phyloP scores from a whole-genome alignment of 1,140 invertebrate species.

The Anthonomus grandis region DNA sequence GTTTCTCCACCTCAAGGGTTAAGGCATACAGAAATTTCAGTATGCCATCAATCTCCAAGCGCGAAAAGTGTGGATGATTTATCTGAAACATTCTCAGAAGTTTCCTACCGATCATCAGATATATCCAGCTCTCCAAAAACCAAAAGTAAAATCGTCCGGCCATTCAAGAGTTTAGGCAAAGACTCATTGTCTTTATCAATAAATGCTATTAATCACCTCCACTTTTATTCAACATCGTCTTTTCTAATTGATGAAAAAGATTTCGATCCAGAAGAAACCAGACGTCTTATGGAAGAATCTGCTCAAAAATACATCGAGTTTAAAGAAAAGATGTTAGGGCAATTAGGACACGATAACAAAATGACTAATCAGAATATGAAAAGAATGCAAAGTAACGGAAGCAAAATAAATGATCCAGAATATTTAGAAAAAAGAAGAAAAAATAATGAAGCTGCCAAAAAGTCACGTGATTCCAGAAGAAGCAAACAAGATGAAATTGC shows the following conservation, averaged over 20 bases:
- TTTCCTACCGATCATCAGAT: not conserved
- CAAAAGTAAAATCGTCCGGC: conserved; percentile 51
- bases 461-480: conserved; percentile 84
- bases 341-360: conserved; percentile 58
- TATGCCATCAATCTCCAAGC: no score
- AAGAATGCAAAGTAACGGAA: conserved; percentile 42
- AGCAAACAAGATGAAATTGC: conserved; percentile 91
- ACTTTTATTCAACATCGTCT: not conserved
- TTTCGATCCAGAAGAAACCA: conserved; percentile 21
- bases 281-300: conserved; percentile 47
- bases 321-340: conserved; percentile 61
- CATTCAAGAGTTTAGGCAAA: conserved; percentile 70
- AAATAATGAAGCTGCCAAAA: conserved; percentile 95
- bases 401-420: conserved; percentile 65
- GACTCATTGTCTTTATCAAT: conserved; percentile 60
- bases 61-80: not conserved
- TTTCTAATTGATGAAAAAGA: conserved; percentile 26
- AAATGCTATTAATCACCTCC: conserved; percentile 49
- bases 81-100: conserved; percentile 13
- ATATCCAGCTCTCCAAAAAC: not conserved
- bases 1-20: no score
- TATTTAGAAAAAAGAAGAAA: conserved; percentile 87
- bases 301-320: conserved; percentile 65
- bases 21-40: no score
- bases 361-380: conserved; percentile 67